phyloP scores from a whole-genome alignment of 2,113 vertebrate species.

The Chaetodon auriga region DNA sequence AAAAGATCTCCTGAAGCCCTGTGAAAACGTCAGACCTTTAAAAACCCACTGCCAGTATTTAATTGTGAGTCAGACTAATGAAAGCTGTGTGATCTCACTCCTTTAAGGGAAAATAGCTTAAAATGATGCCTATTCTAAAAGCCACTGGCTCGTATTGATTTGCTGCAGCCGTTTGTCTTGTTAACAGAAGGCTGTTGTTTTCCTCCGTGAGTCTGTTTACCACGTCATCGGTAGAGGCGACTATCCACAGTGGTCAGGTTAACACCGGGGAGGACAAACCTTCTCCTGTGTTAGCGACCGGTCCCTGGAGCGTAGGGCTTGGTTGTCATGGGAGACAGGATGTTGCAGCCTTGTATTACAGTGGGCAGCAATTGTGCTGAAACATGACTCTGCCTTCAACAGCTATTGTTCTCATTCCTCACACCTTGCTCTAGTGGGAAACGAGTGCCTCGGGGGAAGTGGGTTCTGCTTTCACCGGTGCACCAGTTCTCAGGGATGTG shows the following conservation, averaged over 20 bases:
- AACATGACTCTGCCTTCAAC: constrained; percentile 58
- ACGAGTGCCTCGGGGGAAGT: constrained; percentile 35
- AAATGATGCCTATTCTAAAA: not conserved
- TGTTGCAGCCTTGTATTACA: constrained; percentile 57
- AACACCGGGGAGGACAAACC: constrained; percentile 21
- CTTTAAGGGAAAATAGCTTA: not conserved
- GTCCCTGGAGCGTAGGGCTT: constrained; percentile 19
- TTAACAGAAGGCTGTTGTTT: constrained; percentile 18
- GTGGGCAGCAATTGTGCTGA: constrained; percentile 46
- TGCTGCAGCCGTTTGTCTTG: not conserved
- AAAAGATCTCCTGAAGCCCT: too few species aligned
- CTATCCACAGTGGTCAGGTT: constrained; percentile 37
- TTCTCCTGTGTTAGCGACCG: not conserved
- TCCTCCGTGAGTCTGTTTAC: not conserved
- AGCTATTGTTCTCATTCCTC: constrained; percentile 60
- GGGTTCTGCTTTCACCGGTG: constrained; percentile 40
- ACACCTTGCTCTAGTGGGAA: constrained; percentile 52
- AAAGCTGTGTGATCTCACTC: not conserved
- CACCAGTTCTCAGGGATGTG: constrained; percentile 55
- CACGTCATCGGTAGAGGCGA: not conserved
- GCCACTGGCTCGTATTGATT: not conserved
- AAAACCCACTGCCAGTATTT: not conserved
- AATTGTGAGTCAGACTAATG: not conserved
- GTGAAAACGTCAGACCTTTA: not conserved
- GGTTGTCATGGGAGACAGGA: constrained; percentile 71